Conservation (phyloP, 1,140 invertebrate genomes). For the Aphelenchoides fujianensis region DNA sequence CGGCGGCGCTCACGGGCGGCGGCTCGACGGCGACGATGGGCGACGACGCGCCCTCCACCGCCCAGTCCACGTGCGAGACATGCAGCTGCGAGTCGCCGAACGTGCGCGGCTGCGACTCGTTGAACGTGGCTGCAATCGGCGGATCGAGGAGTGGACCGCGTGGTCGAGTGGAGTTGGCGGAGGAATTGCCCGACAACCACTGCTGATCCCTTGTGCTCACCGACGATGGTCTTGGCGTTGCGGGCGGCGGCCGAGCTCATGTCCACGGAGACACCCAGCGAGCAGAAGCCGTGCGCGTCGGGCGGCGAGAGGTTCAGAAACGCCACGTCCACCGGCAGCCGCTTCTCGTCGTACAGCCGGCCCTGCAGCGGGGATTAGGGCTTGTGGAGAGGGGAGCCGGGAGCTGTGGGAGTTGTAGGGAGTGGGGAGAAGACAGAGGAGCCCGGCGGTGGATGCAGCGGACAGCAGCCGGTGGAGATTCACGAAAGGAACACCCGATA, state of each 20-base stretch:
- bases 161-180: no score
- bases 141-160: no score
- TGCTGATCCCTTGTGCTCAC: no score
- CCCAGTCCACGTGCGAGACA: slow-evolving; percentile 81
- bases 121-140: slow-evolving; percentile 70
- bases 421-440: no score
- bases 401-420: no score
- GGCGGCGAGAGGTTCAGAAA: slow-evolving; percentile 82
- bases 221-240: slow-evolving; percentile 81
- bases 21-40: slow-evolving; percentile 69
- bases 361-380: no score
- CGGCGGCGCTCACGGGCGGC: slow-evolving; percentile 64
- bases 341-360: slow-evolving; percentile 76
- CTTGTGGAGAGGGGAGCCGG: no score
- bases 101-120: slow-evolving; percentile 80
- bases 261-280: slow-evolving; percentile 85
- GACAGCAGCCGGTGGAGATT: no score
- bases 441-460: no score
- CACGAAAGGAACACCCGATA: no score
- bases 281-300: slow-evolving; percentile 74
- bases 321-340: slow-evolving; percentile 79
- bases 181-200: no score
- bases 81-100: slow-evolving; percentile 85
- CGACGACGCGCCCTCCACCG: slow-evolving; percentile 71
- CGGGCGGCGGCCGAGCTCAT: slow-evolving; percentile 78